A percentile compares a stretch with the other conserved stretches of the same genome.
Evolutionary conservation across 2,888 invertebrate genomes (phyloP).

Genomic region (Magallana nippona): DNA sequence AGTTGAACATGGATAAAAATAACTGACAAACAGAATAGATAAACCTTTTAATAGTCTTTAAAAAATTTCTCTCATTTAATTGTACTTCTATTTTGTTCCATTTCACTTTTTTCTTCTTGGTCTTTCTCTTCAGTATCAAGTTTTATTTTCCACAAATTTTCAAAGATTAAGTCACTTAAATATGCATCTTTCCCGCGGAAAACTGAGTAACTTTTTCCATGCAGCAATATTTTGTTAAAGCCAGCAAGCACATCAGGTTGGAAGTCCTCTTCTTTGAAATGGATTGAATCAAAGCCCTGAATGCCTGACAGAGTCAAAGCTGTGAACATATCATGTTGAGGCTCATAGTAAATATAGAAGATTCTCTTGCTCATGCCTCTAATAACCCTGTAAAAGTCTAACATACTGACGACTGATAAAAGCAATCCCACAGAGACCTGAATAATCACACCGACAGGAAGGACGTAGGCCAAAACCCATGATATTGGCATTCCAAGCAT

Average conservation of each 20-base stretch:
- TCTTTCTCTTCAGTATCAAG: not conserved
- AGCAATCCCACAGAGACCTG: not conserved
- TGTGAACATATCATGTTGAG: slow-evolving; percentile 3
- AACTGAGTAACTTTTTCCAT: not conserved
- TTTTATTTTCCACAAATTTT: not conserved
- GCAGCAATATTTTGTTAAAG: not conserved
- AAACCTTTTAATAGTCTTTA: not conserved
- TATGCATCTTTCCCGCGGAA: not conserved
- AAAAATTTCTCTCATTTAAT: slow-evolving; percentile 1
- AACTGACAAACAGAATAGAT: not conserved
- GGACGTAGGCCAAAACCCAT: not conserved
- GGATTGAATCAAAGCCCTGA: not conserved
- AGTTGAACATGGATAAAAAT: not conserved
- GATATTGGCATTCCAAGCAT: not conserved
- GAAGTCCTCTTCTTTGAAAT: slow-evolving; percentile 20
- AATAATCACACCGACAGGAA: not conserved
- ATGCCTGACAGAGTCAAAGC: not conserved
- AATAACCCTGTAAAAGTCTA: not conserved
- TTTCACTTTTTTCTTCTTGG: not conserved
- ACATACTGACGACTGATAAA: not conserved
- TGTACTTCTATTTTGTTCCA: not conserved
- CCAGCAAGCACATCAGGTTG: not conserved
- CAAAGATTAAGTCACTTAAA: not conserved
- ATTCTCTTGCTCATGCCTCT: not conserved
- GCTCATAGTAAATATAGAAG: slow-evolving; percentile 20